These are phyloP conservation scores for Drosophila nasuta DNA, from an alignment of 1,140 invertebrate species.

Conservation along the genomic window DNA sequence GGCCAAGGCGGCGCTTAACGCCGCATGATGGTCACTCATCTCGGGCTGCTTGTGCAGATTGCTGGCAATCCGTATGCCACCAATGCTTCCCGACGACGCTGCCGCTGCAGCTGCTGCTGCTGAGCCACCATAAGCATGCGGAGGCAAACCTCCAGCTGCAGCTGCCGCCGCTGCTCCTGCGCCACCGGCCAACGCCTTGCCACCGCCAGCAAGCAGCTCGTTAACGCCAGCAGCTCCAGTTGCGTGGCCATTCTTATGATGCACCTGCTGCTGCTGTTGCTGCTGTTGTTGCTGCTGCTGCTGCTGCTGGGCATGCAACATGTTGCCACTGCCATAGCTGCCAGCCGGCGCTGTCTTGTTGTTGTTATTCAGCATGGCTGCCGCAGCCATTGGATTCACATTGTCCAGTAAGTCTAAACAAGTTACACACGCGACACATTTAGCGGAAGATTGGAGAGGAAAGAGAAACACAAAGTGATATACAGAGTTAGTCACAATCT, in stretches of 20 bases:
- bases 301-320: slow-evolving; percentile 28
- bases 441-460: neutral
- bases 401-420: slow-evolving; percentile 61
- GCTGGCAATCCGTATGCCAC: slow-evolving; percentile 80
- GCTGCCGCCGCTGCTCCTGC: slow-evolving; percentile 10
- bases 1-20: slow-evolving; percentile 56
- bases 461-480: slow-evolving; percentile 8
- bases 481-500: slow-evolving; percentile 42
- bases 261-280: slow-evolving; percentile 13
- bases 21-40: slow-evolving; percentile 67
- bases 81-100: slow-evolving; percentile 40
- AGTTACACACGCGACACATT: neutral
- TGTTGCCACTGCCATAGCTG: slow-evolving; percentile 41
- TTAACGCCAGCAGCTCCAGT: slow-evolving; percentile 45
- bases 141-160: slow-evolving; percentile 20
- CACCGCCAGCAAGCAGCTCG: slow-evolving; percentile 21
- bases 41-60: slow-evolving; percentile 80
- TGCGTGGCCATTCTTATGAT: slow-evolving; percentile 67
- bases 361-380: slow-evolving; percentile 74
- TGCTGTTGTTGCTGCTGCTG: slow-evolving; percentile 12
- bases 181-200: neutral
- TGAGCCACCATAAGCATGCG: slow-evolving; percentile 39
- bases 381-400: slow-evolving; percentile 60
- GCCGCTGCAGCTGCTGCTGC: slow-evolving; percentile 45
- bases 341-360: slow-evolving; percentile 62